These are phyloP conservation scores for Aphodius granarius DNA, from an alignment of 2,888 invertebrate genomes.

Conservation along the genomic window DNA sequence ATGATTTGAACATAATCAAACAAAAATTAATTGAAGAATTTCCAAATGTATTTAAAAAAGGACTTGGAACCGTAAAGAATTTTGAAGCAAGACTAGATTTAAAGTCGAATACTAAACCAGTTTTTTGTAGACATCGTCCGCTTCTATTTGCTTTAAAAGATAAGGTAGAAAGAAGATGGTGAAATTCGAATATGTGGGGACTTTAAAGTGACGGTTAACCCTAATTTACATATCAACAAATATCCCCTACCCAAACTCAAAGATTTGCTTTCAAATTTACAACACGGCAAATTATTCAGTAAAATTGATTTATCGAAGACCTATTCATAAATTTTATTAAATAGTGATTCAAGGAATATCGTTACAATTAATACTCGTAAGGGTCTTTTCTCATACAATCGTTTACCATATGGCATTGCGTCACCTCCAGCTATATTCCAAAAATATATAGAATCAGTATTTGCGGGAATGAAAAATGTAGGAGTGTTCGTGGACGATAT, in stretches of 20 bases:
- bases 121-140: not conserved
- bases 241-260: conserved; percentile 29
- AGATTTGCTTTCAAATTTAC: conserved; percentile 8
- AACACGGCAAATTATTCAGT: conserved; percentile 22
- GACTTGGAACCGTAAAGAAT: not conserved
- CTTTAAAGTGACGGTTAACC: conserved; percentile 32
- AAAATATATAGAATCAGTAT: conserved; percentile 25
- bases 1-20: not conserved
- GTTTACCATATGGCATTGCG: conserved; percentile 28
- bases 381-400: conserved; percentile 24
- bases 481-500: conserved; percentile 22
- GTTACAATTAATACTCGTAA: conserved; percentile 27
- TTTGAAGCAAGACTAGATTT: not conserved
- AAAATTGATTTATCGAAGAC: conserved; percentile 30
- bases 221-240: conserved; percentile 25
- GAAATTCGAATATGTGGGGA: not conserved
- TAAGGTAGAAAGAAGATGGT: not conserved
- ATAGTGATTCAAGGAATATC: conserved; percentile 7
- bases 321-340: conserved; percentile 25
- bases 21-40: not conserved
- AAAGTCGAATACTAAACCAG: not conserved
- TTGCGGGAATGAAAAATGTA: conserved; percentile 21
- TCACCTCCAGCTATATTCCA: conserved; percentile 28
- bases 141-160: not conserved
- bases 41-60: not conserved